These are phyloP conservation scores for Dendroctonus ponderosae DNA, from an alignment of 1,140 invertebrate genomes.

Conservation along the genomic window DNA sequence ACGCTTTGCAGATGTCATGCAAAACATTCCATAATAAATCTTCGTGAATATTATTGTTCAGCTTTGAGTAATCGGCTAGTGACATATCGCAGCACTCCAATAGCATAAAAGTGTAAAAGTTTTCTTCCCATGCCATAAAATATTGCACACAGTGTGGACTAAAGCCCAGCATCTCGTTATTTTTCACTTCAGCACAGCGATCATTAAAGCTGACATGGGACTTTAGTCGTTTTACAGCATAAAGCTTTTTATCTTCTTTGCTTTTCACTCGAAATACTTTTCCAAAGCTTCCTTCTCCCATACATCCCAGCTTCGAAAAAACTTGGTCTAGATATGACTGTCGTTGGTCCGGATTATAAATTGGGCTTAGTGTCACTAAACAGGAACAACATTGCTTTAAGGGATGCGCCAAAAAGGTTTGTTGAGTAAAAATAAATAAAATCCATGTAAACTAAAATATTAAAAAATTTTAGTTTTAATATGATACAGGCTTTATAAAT, in stretches of 20 bases:
- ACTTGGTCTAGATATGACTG: constrained; percentile 62
- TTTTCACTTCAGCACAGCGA: constrained; percentile 67
- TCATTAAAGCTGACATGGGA: constrained; percentile 60
- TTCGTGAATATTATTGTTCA: constrained; percentile 53
- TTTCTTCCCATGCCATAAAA: constrained; percentile 73
- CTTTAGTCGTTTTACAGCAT: constrained; percentile 66
- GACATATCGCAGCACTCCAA: constrained; percentile 66
- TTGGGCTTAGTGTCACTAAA: constrained; percentile 36
- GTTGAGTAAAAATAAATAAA: too few relatives aligned
- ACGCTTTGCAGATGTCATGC: constrained; percentile 47
- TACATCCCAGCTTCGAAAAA: constrained; percentile 60
- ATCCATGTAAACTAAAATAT: too few relatives aligned
- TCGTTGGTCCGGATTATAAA: constrained; percentile 36
- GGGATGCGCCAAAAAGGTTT: too few relatives aligned
- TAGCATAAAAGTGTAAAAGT: constrained; percentile 68
- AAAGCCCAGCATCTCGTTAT: constrained; percentile 66
- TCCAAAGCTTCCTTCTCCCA: constrained; percentile 75
- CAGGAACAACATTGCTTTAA: background rate
- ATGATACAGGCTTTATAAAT: too few relatives aligned
- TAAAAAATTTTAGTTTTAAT: too few relatives aligned
- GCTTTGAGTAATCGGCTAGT: constrained; percentile 52
- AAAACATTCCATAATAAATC: constrained; percentile 50
- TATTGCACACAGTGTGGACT: constrained; percentile 70
- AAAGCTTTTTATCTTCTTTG: constrained; percentile 64
- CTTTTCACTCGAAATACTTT: constrained; percentile 68